Base-by-base conservation (phyloP, 2,113 vertebrate species). In the Garra rufa region DNA sequence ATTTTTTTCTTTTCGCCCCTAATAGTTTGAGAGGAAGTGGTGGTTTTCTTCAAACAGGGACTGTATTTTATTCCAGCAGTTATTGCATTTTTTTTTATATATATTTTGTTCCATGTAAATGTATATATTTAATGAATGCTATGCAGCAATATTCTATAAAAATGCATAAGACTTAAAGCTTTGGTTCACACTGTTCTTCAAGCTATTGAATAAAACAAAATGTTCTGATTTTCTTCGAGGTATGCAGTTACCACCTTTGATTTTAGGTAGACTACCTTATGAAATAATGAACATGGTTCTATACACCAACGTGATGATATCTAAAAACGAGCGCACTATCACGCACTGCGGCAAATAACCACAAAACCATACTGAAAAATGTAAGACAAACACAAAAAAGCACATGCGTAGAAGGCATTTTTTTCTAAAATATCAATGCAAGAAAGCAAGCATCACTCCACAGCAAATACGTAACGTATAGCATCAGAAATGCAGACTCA, bases 81-180 rank as follows among this genome's bases (percentile, higher is more conserved):
- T 94, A 93, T 92, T 92, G 91, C 87, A 89, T 93, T 52, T 83
- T 74, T 78, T 87, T 79, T 61, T 6, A n/a, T 28, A 14, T 48
- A 30, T 9, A 24, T 83, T 34, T 59, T 65, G 44, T 82, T 81
- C 85, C 46, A 59, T 48, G 24, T 83, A 34, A n/a, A 10, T 69
- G 73, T 76, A 82, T 83, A 74, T 52, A 76, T 73, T 69, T 80
- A 44, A 70, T 91, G 90, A 90, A 87, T 89, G 52, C 86, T 82
- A 90, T 88, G 87, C 89, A 92, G 91, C 92, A 87, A 76, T 92
- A 91, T 91, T 92, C 90, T 92, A 91, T 91, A 94, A 95, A 92
- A 96, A 95, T 95, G 95, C 95, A 96, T 94, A 94, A 92, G 93
- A 94, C 93, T 88, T 91, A 89, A 92, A 94, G 95, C 96, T 96